These are phyloP conservation scores for Elegia similella DNA, from an alignment of 2,888 invertebrate species.

Conservation along the genomic window DNA sequence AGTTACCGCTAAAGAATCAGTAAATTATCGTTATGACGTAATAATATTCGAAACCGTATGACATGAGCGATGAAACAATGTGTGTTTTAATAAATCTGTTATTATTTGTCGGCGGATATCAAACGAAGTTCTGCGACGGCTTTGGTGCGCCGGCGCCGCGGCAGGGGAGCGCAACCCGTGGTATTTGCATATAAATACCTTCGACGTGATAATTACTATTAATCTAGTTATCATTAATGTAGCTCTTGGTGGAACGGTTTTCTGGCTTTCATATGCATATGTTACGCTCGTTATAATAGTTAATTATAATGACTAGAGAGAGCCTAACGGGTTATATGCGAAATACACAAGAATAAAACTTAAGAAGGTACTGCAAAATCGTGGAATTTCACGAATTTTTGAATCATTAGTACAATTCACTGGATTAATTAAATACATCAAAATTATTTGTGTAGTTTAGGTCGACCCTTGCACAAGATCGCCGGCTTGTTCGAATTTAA, in stretches of 20 bases:
- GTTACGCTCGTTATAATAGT: not conserved
- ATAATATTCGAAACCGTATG: not conserved
- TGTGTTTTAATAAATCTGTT: conserved; percentile 53
- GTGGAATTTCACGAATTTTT: no score
- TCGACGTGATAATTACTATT: conserved; percentile 49
- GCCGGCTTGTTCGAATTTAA: no score
- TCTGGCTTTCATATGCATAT: not conserved
- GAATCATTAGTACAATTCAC: no score
- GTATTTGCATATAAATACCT: conserved; percentile 65
- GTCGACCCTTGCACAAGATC: no score
- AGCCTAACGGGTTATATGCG: not conserved
- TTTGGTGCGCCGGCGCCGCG: conserved; percentile 62
- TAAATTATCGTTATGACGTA: not conserved
- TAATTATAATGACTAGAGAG: not conserved
- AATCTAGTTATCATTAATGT: conserved; percentile 31
- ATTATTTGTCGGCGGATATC: conserved; percentile 75
- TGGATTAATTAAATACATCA: no score
- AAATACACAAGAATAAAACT: not conserved
- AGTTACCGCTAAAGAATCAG: no score
- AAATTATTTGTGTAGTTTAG: no score
- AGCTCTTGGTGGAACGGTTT: conserved; percentile 19
- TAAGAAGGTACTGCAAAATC: no score
- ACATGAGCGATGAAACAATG: conserved; percentile 28
- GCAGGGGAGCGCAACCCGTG: conserved; percentile 54
- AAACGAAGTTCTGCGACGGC: conserved; percentile 75